phyloP scores from a whole-genome alignment of 2,888 invertebrate genomes.

The Nesidiocoris tenuis region DNA sequence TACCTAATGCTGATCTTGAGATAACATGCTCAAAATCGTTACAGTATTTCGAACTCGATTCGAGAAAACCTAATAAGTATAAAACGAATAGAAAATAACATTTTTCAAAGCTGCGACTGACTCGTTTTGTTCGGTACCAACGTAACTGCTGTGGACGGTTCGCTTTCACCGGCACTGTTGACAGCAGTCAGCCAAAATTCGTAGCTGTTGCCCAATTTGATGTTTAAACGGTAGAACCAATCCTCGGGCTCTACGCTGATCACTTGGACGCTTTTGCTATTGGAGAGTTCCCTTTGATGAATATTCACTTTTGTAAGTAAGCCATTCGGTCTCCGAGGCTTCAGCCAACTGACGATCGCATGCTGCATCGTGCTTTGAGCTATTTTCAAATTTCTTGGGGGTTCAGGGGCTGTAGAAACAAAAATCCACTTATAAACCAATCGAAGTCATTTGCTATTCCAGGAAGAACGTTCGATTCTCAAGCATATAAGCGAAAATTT shows the following conservation, averaged over 20 bases:
- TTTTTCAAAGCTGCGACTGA: slow-evolving; percentile 10
- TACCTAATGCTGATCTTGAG: too few species aligned
- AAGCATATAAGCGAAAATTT: too few species aligned
- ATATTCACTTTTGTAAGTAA: slow-evolving; percentile 33
- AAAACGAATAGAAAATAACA: too few species aligned
- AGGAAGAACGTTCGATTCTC: too few species aligned
- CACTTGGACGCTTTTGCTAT: slow-evolving; percentile 60
- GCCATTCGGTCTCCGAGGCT: slow-evolving; percentile 34
- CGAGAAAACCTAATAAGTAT: too few species aligned
- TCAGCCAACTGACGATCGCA: slow-evolving; percentile 40
- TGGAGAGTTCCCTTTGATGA: slow-evolving; percentile 53
- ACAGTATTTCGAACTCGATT: slow-evolving; percentile 1
- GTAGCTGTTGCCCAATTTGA: slow-evolving; percentile 41
- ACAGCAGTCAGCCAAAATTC: slow-evolving; percentile 45
- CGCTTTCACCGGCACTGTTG: slow-evolving; percentile 41
- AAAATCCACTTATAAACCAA: background rate
- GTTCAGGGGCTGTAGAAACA: slow-evolving; percentile 30
- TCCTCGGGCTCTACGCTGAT: slow-evolving; percentile 10
- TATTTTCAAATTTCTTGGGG: slow-evolving; percentile 37
- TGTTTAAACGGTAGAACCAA: slow-evolving; percentile 27
- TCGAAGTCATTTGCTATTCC: too few species aligned
- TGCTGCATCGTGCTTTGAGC: slow-evolving; percentile 32
- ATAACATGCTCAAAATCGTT: too few species aligned
- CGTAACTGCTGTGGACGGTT: slow-evolving; percentile 26
- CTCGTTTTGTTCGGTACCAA: slow-evolving; percentile 37